phyloP scores from a whole-genome alignment of 2,113 vertebrate genomes.

The Cisticola juncidis region DNA sequence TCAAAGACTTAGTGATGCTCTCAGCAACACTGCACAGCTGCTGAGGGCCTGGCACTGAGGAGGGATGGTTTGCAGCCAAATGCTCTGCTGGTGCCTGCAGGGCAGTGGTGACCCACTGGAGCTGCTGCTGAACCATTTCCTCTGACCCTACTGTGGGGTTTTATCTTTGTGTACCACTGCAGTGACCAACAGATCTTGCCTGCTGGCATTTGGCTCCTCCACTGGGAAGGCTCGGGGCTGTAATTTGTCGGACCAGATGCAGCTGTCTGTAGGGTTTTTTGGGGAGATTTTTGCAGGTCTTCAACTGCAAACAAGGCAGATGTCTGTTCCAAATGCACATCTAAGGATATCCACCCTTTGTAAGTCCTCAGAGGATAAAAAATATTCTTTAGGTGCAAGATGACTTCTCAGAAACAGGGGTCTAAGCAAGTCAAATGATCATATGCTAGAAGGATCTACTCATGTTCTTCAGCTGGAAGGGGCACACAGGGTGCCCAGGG shows the following conservation, averaged over 20 bases:
- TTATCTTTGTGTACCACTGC: accelerated
- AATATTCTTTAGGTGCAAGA: neutral
- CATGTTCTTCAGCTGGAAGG: neutral
- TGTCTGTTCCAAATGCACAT: neutral
- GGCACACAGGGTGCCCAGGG: neutral
- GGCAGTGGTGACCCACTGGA: neutral
- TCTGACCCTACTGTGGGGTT: neutral
- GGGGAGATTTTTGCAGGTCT: neutral
- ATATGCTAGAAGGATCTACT: neutral
- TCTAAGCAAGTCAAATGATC: neutral
- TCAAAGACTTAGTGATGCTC: neutral
- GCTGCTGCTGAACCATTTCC: neutral
- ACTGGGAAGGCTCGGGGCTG: accelerated
- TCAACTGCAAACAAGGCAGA: neutral
- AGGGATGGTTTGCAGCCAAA: neutral
- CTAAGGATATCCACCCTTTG: neutral
- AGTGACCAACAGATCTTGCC: neutral
- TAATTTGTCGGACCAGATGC: neutral
- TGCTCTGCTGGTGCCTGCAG: neutral
- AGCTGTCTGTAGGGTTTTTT: neutral
- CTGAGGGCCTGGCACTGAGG: neutral
- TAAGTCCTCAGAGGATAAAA: neutral
- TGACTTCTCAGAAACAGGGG: neutral
- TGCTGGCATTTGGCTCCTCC: neutral
- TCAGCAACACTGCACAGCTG: neutral